A percentile compares a stretch with the other conserved stretches of the same genome.
phyloP scores from a whole-genome alignment of 1,140 invertebrate species.

The Alviniconcha marisindica region DNA sequence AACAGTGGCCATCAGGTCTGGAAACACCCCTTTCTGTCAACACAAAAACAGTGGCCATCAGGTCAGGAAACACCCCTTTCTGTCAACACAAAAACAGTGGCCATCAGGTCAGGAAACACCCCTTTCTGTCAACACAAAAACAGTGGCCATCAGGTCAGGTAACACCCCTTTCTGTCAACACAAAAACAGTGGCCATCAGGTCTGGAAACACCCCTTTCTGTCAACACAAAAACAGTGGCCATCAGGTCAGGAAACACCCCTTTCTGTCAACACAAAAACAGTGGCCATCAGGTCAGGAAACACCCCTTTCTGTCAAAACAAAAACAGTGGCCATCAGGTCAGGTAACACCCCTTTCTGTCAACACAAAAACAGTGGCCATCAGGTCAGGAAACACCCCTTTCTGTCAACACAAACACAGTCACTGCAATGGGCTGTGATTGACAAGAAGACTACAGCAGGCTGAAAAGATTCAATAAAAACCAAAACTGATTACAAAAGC shows the following conservation, averaged over 20 bases:
- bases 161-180: slow-evolving; percentile 89
- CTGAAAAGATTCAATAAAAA: too few species aligned
- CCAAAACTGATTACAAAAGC: too few species aligned
- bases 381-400: slow-evolving; percentile 96
- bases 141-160: slow-evolving; percentile 93
- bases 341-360: slow-evolving; percentile 93
- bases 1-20: slow-evolving; percentile 93
- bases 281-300: slow-evolving; percentile 94
- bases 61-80: slow-evolving; percentile 96
- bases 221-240: slow-evolving; percentile 80
- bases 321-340: slow-evolving; percentile 90
- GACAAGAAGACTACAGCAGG: too few species aligned
- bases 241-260: slow-evolving; percentile 95
- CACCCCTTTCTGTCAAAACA: slow-evolving; percentile 86
- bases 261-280: slow-evolving; percentile 82
- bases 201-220: slow-evolving; percentile 96
- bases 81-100: slow-evolving; percentile 80
- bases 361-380: slow-evolving; percentile 83
- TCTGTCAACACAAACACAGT: slow-evolving; percentile 81
- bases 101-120: slow-evolving; percentile 93
- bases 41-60: slow-evolving; percentile 85
- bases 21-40: slow-evolving; percentile 91
- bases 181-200: slow-evolving; percentile 86
- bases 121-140: slow-evolving; percentile 85
- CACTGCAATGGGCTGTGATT: too few species aligned